Conservation (phyloP, 2,113 vertebrate species). For the Callopanchax toddi region DNA sequence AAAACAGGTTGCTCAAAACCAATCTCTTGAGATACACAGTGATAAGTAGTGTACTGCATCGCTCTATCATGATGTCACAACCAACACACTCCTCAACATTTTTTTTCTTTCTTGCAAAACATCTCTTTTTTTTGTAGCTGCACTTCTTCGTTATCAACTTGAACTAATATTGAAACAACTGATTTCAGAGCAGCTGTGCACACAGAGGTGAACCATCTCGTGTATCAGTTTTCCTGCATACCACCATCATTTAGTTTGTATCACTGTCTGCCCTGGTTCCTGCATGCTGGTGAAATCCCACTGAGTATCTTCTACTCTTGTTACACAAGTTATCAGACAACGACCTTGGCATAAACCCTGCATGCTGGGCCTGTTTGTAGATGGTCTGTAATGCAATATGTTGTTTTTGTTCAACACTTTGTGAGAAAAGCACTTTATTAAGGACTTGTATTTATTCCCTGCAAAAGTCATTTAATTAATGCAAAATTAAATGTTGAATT, state of each 20-base stretch:
- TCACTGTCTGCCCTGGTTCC: slow-evolving; percentile 33
- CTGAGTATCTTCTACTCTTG: slow-evolving; percentile 22
- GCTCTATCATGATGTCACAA: not conserved
- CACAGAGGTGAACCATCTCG: slow-evolving; percentile 12
- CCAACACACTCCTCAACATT: too few species aligned
- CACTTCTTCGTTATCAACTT: not conserved
- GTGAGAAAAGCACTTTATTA: slow-evolving; percentile 4
- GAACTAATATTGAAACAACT: slow-evolving; percentile 44
- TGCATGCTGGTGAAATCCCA: slow-evolving; percentile 28
- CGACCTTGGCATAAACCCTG: not conserved
- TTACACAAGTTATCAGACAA: slow-evolving; percentile 25
- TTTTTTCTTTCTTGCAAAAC: not conserved
- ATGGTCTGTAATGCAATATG: not conserved
- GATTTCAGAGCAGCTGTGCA: slow-evolving; percentile 30
- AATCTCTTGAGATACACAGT: not conserved
- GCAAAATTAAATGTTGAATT: too few species aligned
- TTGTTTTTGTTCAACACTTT: not conserved
- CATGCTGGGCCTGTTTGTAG: slow-evolving; percentile 7
- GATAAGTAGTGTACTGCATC: not conserved
- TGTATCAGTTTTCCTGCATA: slow-evolving; percentile 50
- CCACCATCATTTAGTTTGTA: slow-evolving; percentile 40
- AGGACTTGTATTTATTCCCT: not conserved
- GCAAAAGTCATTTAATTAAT: too few species aligned
- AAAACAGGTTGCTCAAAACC: not conserved
- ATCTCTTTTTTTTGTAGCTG: not conserved